Conservation (phyloP, 30 jellyfish, hydroid and myxozoan species). For the Turritopsis dohrnii region DNA sequence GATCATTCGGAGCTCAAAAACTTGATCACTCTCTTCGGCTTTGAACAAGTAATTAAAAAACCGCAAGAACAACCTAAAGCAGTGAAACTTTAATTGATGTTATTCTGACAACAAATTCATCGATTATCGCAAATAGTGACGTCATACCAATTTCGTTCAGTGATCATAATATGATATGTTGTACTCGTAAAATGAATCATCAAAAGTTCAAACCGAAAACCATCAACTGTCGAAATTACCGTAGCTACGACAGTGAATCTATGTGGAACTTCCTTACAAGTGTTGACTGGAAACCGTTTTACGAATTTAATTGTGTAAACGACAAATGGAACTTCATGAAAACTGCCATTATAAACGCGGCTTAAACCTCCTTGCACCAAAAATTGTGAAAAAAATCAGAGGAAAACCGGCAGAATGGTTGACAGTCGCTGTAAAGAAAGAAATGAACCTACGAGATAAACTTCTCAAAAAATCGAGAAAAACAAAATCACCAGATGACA, state of each 20-base stretch:
- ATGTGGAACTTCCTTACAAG: constrained; percentile 9
- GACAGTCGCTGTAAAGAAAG: constrained; percentile 28
- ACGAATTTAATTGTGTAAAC: constrained; percentile 5
- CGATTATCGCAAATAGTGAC: too few relatives aligned
- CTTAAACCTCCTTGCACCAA: neutral
- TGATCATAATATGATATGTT: constrained; percentile 26
- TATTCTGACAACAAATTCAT: too few relatives aligned
- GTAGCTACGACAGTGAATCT: constrained; percentile 2
- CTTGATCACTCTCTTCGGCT: too few relatives aligned
- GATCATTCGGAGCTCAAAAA: too few relatives aligned
- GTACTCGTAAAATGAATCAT: constrained; percentile 29
- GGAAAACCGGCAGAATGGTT: constrained; percentile 46
- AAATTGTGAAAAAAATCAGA: constrained; percentile 1
- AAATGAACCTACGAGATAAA: constrained; percentile 43
- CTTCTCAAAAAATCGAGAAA: too few relatives aligned
- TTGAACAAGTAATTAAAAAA: too few relatives aligned
- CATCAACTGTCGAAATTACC: constrained; percentile 40
- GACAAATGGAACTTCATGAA: constrained; percentile 30
- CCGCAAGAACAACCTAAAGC: too few relatives aligned
- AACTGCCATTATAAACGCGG: neutral
- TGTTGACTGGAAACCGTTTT: constrained; percentile 4
- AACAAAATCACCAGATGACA: neutral
- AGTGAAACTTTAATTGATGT: too few relatives aligned
- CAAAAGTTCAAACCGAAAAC: constrained; percentile 27
- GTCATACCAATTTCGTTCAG: too few relatives aligned